Percentiles rank a stretch among this genome's conserved stretches.
phyloP scores from a whole-genome alignment of 2,888 invertebrate genomes.

The Dioctria rufipes region DNA sequence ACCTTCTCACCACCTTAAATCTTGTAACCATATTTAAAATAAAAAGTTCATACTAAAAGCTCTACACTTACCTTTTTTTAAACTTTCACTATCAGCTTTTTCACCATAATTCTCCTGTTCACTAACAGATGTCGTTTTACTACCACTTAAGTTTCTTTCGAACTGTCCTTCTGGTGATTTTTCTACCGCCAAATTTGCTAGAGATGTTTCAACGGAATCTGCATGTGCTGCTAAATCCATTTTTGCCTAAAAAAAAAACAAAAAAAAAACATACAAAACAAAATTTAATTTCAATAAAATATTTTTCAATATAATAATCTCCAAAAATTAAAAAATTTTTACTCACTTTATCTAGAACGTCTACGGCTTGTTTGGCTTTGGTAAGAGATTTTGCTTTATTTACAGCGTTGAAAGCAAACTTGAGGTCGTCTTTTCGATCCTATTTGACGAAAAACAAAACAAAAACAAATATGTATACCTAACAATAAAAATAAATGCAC shows the following conservation, averaged over 20 bases:
- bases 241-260: slow-evolving; percentile 67
- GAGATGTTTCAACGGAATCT: slow-evolving; percentile 68
- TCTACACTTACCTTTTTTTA: slow-evolving; percentile 46
- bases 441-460: slow-evolving; percentile 41
- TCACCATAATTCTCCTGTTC: slow-evolving; percentile 34
- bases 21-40: not conserved
- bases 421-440: slow-evolving; percentile 62
- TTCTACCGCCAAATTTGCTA: slow-evolving; percentile 65
- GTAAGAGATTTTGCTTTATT: slow-evolving; percentile 59
- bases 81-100: slow-evolving; percentile 49
- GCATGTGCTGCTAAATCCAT: slow-evolving; percentile 68
- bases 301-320: not conserved
- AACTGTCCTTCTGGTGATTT: slow-evolving; percentile 1
- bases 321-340: slow-evolving; percentile 18
- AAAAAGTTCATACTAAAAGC: not conserved
- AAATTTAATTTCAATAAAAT: not conserved
- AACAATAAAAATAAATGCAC: too few relatives aligned
- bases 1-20: not conserved
- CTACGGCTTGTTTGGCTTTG: slow-evolving; percentile 59
- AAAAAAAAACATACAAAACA: too few relatives aligned
- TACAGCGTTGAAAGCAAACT: slow-evolving; percentile 60
- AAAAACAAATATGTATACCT: too few relatives aligned
- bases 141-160: slow-evolving; percentile 9
- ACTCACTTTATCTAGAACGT: slow-evolving; percentile 60
- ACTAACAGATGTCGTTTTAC: slow-evolving; percentile 37